Evolutionary conservation across 2,113 vertebrate species (phyloP), one percentile per base, ranked within the genome.

Genomic region (Osmerus eperlanus): DNA sequence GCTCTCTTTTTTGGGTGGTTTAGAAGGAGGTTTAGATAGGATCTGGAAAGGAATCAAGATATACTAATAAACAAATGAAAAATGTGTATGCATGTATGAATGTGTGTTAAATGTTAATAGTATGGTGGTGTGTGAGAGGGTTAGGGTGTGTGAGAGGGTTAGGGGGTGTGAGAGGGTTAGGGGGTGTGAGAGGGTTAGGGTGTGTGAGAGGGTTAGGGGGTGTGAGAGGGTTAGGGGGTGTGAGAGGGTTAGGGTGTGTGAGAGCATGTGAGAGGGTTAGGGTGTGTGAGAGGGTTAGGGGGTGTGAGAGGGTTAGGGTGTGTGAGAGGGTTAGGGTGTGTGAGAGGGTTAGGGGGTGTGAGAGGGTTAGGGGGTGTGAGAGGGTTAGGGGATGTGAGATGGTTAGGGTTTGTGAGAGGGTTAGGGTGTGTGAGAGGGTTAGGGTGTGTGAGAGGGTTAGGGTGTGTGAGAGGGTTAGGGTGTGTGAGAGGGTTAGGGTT

Each of bases 11-110:
- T 90, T 92, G 36, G 84, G 67, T 7, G 88, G 82, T 78, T 92
- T 95, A 0, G 89, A 58, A 1, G 83, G 28, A 0, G 89, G 85
- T 83, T 92, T 97, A 62, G 91, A 84, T 65, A 80, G 76, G 51
- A 72, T 65, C 91, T 92, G 73, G 11, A 58, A 47, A 19, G 18
- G 71, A 16, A 52, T 19, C 32, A 69, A 15, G 21, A 76, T 19
- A 65, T 47, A 32, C 28, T 67, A 2, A 18, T 15, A 2, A 41
- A 66, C 55, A 47, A 74, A 70, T 23, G 65, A 52, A 36, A 32
- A 25, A 56, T 18, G 29, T 52, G 19, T 67, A 25, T 5, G 5
- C 9, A 12, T 47, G 41, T 47, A 7, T 47, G 41, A 47, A 7
- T 7, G 4, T 36, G 32, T 36, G 32, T 36, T 36, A 36, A 36